Evolutionary conservation across 2,113 vertebrate genomes (phyloP).

Genomic region (Chaenocephalus aceratus): DNA sequence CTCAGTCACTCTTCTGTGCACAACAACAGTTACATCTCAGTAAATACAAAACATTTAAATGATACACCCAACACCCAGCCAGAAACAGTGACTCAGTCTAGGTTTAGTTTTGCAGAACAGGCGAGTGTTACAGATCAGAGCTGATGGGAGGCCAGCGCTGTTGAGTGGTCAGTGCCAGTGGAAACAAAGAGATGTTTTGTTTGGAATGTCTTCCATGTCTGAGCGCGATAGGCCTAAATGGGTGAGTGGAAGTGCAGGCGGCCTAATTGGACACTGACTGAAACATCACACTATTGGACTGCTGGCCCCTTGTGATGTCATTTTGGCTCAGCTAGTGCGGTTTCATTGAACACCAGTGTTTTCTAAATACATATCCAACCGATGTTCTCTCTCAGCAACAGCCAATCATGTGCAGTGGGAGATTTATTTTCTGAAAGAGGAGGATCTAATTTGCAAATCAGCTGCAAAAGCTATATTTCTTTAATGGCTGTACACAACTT

Average conservation of each 20-base stretch:
- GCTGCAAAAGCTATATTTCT: not conserved
- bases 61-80: constrained; percentile 19
- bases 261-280: constrained; percentile 68
- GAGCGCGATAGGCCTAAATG: constrained; percentile 57
- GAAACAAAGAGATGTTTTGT: constrained; percentile 79
- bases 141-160: constrained; percentile 58
- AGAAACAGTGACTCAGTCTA: constrained; percentile 48
- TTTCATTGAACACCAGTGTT: constrained; percentile 38
- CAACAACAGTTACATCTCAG: constrained; percentile 4
- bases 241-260: constrained; percentile 65
- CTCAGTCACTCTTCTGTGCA: not conserved
- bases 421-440: not conserved
- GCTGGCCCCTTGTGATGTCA: constrained; percentile 62
- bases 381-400: constrained; percentile 36
- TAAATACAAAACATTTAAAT: constrained; percentile 38
- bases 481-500: not conserved
- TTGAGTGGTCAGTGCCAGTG: constrained; percentile 61
- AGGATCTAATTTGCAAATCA: not conserved
- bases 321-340: constrained; percentile 29
- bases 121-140: constrained; percentile 54
- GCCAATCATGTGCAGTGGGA: constrained; percentile 9
- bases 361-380: constrained; percentile 45
- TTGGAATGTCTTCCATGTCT: constrained; percentile 64
- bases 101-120: constrained; percentile 51
- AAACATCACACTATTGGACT: constrained; percentile 61